Conservation (phyloP, 2,797 vertebrate genomes). For the Margarornis squamiger region DNA sequence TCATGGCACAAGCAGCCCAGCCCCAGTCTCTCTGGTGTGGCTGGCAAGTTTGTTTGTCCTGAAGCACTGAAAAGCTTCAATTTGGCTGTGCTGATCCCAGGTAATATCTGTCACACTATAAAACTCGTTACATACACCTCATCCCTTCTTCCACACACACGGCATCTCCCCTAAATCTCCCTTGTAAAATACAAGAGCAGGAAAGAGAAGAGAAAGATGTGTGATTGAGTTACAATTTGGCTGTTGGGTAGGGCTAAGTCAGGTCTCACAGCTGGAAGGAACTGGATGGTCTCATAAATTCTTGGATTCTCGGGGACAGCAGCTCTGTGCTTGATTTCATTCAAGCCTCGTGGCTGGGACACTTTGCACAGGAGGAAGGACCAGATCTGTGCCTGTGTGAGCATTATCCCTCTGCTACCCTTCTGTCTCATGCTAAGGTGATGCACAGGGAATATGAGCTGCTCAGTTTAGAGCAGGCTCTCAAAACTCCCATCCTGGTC, state of each 20-base stretch:
- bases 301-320: not conserved
- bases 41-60: not conserved
- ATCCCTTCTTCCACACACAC: not conserved
- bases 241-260: not conserved
- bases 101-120: not conserved
- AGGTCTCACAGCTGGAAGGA: not conserved
- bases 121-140: not conserved
- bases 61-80: not conserved
- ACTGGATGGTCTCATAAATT: not conserved
- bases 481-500: not conserved
- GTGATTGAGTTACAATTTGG: not conserved
- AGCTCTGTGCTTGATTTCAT: not conserved
- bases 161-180: not conserved
- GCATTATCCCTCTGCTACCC: not conserved
- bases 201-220: not conserved
- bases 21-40: not conserved
- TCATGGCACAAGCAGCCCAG: not conserved
- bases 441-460: fast-evolving
- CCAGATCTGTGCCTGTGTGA: not conserved
- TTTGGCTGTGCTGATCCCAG: not conserved
- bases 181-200: not conserved
- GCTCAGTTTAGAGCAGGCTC: not conserved
- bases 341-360: not conserved
- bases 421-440: not conserved
- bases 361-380: not conserved